Conservation (phyloP, 2,888 invertebrate species). For the Andrena bucephala region DNA sequence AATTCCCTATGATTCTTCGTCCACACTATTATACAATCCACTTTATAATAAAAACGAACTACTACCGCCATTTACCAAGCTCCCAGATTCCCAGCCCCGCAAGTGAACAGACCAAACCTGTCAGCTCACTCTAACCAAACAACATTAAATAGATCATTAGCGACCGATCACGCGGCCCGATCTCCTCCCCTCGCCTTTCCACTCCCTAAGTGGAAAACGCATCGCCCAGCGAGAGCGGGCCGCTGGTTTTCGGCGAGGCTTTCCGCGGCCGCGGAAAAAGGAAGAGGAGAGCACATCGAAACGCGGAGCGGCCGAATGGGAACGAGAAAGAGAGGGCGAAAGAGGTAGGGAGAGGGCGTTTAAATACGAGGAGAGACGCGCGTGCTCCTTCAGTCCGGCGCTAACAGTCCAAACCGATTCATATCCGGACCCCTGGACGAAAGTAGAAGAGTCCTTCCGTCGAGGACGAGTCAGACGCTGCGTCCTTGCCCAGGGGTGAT, state of each 20-base stretch:
- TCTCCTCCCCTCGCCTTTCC: no score
- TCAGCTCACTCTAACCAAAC: no score
- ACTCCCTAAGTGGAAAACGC: no score
- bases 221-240: neutral
- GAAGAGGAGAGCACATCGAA: constrained; percentile 56
- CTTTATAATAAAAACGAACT: no score
- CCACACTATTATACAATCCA: no score
- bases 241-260: constrained; percentile 26
- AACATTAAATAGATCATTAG: no score
- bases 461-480: constrained; percentile 36
- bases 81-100: no score
- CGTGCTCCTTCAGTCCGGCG: constrained; percentile 84
- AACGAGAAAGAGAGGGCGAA: constrained; percentile 64
- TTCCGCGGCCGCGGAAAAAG: constrained; percentile 46
- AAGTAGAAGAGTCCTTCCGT: constrained; percentile 46
- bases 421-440: constrained; percentile 69
- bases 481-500: neutral
- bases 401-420: constrained; percentile 82
- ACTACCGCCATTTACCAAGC: no score
- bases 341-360: constrained; percentile 82
- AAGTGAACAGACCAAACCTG: no score
- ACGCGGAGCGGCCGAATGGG: constrained; percentile 51
- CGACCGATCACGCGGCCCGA: no score
- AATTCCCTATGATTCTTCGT: no score
- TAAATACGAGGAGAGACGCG: constrained; percentile 83